Base-by-base conservation (phyloP, 2,888 invertebrate genomes). In the Calameuta filiformis region DNA sequence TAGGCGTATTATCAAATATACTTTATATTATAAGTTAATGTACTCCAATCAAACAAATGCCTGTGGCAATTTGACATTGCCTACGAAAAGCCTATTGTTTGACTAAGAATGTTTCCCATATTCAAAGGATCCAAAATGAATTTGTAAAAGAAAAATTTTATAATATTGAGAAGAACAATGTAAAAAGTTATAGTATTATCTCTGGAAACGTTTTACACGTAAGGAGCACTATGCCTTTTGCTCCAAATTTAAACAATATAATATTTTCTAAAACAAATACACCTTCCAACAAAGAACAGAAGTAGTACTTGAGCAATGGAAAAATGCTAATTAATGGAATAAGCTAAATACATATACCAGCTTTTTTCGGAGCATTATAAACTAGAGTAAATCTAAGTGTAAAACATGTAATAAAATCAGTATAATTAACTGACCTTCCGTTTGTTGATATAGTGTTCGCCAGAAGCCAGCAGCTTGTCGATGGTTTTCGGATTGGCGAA, bases 371-470 rank as follows among this genome's bases (percentile, higher is more conserved):
- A 56, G 56, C 56, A 23, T 9, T 56, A 56, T 56, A 56, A 56
- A 23, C 9, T 23, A 56, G 23, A 23, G 56, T 56, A 56, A 56
- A 23, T 23, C 56, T 56, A 9, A 56, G 56, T 56, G 2, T 56
- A 56, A 56, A 23, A 56, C 9, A 56, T 56, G 23, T 56, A 23
- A 56, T 56, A 56, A 56, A 23, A 23, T 9, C 56, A 23, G 9
- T 6, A 56, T 56, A 56, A 56, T 56, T 56, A 56, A 86, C 85
- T 79, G 84, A 91, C 91, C 89, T 93, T 94, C 87, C 94, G 93
- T 81, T 94, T 94, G 88, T 94, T 94, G 85, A 95, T 93, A 85
- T 92, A 93, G 90, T 94, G 94, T 79, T 93, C 93, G 37, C 92
- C 93, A 34, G 92, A 91, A 35, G 92, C 91, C 35, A 93, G 88